Base-by-base conservation (phyloP, 2,888 invertebrate genomes). In the Entomobrya proxima region DNA sequence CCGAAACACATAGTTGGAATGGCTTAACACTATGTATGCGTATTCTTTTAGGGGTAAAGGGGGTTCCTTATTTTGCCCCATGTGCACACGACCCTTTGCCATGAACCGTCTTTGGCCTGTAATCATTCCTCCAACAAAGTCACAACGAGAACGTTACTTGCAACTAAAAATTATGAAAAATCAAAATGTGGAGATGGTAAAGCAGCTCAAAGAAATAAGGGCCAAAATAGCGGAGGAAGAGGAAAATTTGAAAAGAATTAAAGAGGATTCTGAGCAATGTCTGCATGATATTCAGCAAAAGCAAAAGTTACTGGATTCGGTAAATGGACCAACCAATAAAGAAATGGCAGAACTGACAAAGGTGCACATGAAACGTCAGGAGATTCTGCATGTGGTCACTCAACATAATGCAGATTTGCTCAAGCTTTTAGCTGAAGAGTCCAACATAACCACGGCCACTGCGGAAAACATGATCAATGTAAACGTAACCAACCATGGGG, bases 391-490 rank as follows among this genome's bases (percentile, higher is more conserved):
- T 30, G 87, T 87, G 15, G 85, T 87, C n/a, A 87, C 87, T 3
- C 82, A 87, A 30, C 87, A 87, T 40, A 87, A 87, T 58, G 87
- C 87, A 4, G 87, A 87, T 18, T 67, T 87, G 9, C 69, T 87
- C 21, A 86, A 85, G 37, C 74, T 85, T 18, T 44, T 85, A 2
- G 85, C 67, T n/a, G 78, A 85, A 52, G 78, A 85, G 24, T 85
- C 78, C 7, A 85, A 78, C 37, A 21, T 82, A 5, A 44, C 40
- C 27, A 50, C 50, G 9, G 37, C 32, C 30, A 40, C 52, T n/a
- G 79, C 50, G 24, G 69, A 61, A 64, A 37, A 67, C 11, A 67
- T 58, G 30, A 27, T 50, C 15, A 7, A 58, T 24, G 37, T 24
- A 15, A 61, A 61, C 2, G 7, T 15, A 1, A 47, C 11, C 47